Evolutionary conservation across 2,113 vertebrate genomes (phyloP).

Genomic region (Corydoras maculifer): DNA sequence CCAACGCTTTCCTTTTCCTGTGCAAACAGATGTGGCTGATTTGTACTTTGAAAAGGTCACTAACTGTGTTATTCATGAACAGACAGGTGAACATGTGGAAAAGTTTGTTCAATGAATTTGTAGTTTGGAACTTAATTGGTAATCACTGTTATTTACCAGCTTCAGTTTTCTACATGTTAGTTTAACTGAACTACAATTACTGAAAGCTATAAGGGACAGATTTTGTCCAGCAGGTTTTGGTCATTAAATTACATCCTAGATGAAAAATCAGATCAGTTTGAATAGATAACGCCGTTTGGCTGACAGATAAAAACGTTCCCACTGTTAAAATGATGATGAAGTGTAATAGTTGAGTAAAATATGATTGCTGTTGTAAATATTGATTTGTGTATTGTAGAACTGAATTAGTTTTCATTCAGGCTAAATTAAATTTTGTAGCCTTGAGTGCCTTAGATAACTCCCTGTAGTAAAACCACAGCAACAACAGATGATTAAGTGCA

Average conservation of each 20-base stretch:
- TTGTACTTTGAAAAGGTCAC: constrained; percentile 11
- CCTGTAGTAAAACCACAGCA: not conserved
- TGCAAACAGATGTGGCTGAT: not conserved
- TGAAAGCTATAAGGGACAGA: not conserved
- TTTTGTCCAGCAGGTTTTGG: not conserved
- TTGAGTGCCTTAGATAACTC: constrained; percentile 3
- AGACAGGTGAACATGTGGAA: not conserved
- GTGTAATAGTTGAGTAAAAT: constrained; percentile 6
- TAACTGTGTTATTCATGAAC: not conserved
- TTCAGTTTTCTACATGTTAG: no score
- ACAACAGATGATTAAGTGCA: constrained; percentile 30
- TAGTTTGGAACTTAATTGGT: not conserved
- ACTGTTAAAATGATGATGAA: constrained; percentile 2
- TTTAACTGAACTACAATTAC: no score
- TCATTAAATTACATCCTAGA: no score
- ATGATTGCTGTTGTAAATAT: constrained; percentile 4
- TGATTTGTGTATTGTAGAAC: constrained; percentile 14
- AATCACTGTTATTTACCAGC: not conserved
- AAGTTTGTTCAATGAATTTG: not conserved
- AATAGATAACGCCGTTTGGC: not conserved
- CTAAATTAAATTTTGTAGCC: constrained; percentile 18
- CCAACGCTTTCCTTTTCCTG: not conserved
- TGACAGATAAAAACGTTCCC: not conserved
- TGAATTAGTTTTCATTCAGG: constrained; percentile 8
- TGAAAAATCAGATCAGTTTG: not conserved